Evolutionary conservation across 2,113 vertebrate genomes (phyloP), one percentile per base, ranked within the genome.

Genomic region (Aspidoscelis tigris): DNA sequence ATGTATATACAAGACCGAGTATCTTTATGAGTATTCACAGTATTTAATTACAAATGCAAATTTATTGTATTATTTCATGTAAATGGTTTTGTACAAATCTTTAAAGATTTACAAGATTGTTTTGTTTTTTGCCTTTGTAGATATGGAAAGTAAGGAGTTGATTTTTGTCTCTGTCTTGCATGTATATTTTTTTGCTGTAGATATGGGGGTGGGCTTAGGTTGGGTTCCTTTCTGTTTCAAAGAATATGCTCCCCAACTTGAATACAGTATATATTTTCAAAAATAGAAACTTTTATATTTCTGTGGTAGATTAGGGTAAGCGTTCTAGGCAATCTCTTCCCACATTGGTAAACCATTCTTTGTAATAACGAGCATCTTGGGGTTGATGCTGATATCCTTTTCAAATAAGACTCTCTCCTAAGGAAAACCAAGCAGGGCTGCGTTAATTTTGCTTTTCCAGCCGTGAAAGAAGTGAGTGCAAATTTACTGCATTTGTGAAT

Each of bases 111-210:
- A 93, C 94, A 96, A 94, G 85, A 33, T 33, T 33, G 33, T 33
- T 33, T 33, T 33, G 33, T 33, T 33, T 95, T 96, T 96, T 95
- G 95, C 93, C 96, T 95, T 96, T 97, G 96, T 96, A 96, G 92
- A 97, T 96, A 96, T 94, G 94, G 94, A 80, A 96, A 88, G 92
- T 96, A 91, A 93, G 95, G 92, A 89, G 94, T 93, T 93, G 91
- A 91, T 94, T 93, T 93, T 33, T 74, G 70, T 96, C 92, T 95
- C 79, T 95, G 96, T 95, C 94, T 94, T 97, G 97, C 97, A 97
- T 98, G 97, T 97, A 96, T 95, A 95, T 95, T 96, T 96, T 96
- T 97, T 96, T 97, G 97, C 94, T 97, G 96, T 98, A 97, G 93
- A 96, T 97, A 97, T 65, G 91, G 92, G 97, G 94, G 96, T 33